These are phyloP conservation scores for Aspidiotus destructor DNA, from an alignment of 2,888 invertebrate genomes.

Conservation along the genomic window DNA sequence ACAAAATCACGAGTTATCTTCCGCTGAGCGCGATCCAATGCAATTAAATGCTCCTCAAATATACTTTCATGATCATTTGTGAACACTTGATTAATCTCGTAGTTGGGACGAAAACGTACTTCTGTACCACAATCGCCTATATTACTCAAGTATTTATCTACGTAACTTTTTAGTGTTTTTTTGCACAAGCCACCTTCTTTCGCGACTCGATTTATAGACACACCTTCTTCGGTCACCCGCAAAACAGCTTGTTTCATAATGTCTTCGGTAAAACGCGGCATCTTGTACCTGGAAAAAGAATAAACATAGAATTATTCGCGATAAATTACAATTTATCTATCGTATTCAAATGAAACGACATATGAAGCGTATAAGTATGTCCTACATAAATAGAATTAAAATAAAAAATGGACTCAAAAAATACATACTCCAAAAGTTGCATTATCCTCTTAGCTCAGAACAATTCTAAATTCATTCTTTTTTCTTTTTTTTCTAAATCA, in stretches of 20 bases:
- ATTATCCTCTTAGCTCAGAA: no score
- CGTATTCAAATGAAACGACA: no score
- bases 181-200: slow-evolving; percentile 4
- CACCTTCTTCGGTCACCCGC: not conserved
- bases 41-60: not conserved
- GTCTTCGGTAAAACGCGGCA: not conserved
- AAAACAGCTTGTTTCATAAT: not conserved
- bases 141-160: slow-evolving; percentile 4
- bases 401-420: no score
- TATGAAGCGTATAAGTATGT: no score
- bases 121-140: not conserved
- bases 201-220: not conserved
- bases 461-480: no score
- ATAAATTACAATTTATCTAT: no score
- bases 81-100: slow-evolving; percentile 11
- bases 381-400: no score
- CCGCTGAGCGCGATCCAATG: not conserved
- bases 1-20: not conserved
- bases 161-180: slow-evolving; percentile 10
- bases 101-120: not conserved
- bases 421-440: no score
- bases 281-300: not conserved
- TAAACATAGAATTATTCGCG: no score
- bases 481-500: no score
- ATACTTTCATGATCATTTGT: not conserved